Base-by-base conservation (phyloP, 2,797 vertebrate genomes). In the Huso huso region DNA sequence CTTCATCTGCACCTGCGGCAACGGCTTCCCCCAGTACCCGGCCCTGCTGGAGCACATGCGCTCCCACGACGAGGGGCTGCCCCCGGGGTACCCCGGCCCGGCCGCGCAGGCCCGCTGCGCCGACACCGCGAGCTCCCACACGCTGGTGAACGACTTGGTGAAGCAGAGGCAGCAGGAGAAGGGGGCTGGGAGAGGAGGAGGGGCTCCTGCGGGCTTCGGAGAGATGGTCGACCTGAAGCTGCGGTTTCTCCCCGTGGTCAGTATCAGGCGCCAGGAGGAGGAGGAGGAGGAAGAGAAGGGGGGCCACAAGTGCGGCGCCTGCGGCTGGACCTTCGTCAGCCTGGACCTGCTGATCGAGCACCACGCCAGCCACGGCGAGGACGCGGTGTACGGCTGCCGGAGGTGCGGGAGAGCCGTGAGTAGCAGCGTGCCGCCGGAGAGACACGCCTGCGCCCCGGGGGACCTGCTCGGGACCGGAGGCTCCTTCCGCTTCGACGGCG, bases 331-430 rank as follows among this genome's bases (percentile, higher is more conserved):
- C 51, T 91, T 90, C 77, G 77, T 82, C n/a, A 79, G 83, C 51
- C 10, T 84, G 52, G 86, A 89, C 73, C 81, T 60, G 66, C 74
- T 91, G 66, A 87, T 87, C 13, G 84, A 89, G 72, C 90, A 91
- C 76, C 88, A 91, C 74, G 83, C 85, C 69, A 71, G 87, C 71
- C 90, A 91, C 76, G 88, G 84, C 74, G 89, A 89, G 73, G 88
- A 91, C 67, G 81, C 83, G 57, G 86, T 91, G 52, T 86, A 87
- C 75, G 89, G 88, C 73, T 91, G 90, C 61, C 81, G 81, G 13
- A 77, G 76, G 52, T 91, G 90, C 67, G 85, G 86, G 68, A 80
- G 88, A 62, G 80, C 90, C 11, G 83, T 90, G 2, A 85, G 90
- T 37, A 87, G 82, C 6, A 79, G 82, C 15, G 58, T 82, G 50